A percentile compares a stretch with the other conserved stretches of the same genome.
phyloP scores from a whole-genome alignment of 2,113 vertebrate species.

The cattle (Bos taurus) region DNA sequence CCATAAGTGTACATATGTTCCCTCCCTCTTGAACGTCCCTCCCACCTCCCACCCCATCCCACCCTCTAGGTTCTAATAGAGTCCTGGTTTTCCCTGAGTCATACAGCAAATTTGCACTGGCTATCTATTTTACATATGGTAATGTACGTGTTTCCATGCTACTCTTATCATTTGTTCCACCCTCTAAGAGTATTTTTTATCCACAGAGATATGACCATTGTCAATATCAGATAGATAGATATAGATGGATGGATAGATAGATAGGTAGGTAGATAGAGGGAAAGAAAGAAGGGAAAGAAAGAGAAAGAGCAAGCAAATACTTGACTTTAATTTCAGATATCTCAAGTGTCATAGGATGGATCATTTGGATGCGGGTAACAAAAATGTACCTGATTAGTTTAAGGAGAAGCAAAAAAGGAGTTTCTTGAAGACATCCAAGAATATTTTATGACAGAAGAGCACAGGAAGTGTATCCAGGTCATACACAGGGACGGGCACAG shows the following conservation, averaged over 20 bases:
- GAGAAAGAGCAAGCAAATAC: neutral
- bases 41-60: neutral
- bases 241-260: neutral
- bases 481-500: neutral
- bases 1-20: neutral
- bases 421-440: neutral
- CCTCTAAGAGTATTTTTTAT: neutral
- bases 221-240: neutral
- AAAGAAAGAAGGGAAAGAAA: neutral
- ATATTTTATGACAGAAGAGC: neutral
- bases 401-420: neutral
- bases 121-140: neutral
- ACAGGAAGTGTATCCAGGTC: neutral
- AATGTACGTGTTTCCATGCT: neutral
- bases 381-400: neutral
- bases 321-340: conserved; percentile 18
- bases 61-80: neutral
- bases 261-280: neutral
- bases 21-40: neutral
- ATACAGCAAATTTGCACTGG: neutral
- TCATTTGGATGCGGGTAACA: neutral
- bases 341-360: neutral
- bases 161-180: neutral
- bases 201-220: neutral
- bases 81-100: neutral